Evolutionary conservation across 2,888 invertebrate species (phyloP).

Genomic region (Disparrhopalites patrizii): DNA sequence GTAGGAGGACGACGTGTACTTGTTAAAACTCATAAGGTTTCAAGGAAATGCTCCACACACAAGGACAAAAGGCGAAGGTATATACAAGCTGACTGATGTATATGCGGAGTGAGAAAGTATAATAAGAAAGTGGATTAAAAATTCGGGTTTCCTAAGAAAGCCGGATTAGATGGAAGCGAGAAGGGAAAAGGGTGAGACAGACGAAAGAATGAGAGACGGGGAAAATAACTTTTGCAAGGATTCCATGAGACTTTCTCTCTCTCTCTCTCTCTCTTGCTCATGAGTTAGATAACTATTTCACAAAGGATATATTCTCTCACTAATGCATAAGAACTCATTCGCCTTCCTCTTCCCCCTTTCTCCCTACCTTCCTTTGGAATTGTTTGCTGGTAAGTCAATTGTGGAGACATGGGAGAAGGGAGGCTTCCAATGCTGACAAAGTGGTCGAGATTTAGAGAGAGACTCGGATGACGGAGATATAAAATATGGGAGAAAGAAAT

Average conservation of each 20-base stretch:
- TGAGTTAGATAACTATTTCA: slow-evolving; percentile 23
- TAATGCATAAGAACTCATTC: slow-evolving; percentile 8
- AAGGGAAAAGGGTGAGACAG: slow-evolving; percentile 43
- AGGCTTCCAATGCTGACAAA: no score
- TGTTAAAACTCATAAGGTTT: slow-evolving; percentile 23
- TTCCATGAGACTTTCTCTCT: slow-evolving; percentile 39
- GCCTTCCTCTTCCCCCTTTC: no score
- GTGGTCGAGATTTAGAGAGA: no score
- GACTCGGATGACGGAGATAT: no score
- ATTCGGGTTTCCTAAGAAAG: slow-evolving; percentile 46
- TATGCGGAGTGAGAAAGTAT: slow-evolving; percentile 1
- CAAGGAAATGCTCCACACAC: background rate
- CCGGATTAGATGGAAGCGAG: slow-evolving; percentile 42
- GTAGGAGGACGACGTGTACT: background rate
- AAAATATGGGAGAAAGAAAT: no score
- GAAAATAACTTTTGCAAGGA: slow-evolving; percentile 45
- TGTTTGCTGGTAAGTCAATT: no score
- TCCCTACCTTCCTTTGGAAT: no score
- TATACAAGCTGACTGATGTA: no score
- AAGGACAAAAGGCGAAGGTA: slow-evolving; percentile 1
- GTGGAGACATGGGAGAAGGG: no score
- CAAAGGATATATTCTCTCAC: slow-evolving; percentile 13
- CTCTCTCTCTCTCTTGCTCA: slow-evolving; percentile 15
- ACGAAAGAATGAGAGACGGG: slow-evolving; percentile 31
- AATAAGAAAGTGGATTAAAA: slow-evolving; percentile 48